phyloP scores from a whole-genome alignment of 2,797 vertebrate genomes.

The Anomalospiza imberbis region DNA sequence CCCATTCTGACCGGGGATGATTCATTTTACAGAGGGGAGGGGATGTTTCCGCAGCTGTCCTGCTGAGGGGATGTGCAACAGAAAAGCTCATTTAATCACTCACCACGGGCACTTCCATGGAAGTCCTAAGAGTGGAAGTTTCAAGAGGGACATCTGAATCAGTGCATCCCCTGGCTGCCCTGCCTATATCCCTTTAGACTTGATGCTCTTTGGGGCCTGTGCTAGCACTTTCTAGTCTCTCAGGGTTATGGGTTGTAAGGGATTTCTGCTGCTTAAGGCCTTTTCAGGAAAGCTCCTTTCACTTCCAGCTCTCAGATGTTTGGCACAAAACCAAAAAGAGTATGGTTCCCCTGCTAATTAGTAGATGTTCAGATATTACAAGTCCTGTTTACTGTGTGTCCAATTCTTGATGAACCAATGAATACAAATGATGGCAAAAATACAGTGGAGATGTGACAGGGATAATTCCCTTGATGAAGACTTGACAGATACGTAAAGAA shows the following conservation, averaged over 20 bases:
- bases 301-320: slow-evolving; percentile 6
- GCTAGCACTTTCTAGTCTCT: neutral
- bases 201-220: neutral
- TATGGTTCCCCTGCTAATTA: slow-evolving; percentile 22
- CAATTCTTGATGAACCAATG: slow-evolving; percentile 34
- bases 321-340: neutral
- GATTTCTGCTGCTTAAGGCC: neutral
- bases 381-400: neutral
- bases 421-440: slow-evolving; percentile 38
- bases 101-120: neutral
- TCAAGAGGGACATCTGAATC: neutral
- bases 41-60: neutral
- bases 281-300: neutral
- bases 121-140: neutral
- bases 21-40: slow-evolving; percentile 1
- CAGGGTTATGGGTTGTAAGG: neutral
- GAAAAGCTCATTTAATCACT: neutral
- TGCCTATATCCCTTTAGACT: neutral
- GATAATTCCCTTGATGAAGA: slow-evolving; percentile 50
- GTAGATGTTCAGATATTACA: slow-evolving; percentile 8
- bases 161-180: neutral
- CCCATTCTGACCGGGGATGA: neutral
- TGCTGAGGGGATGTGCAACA: neutral
- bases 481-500: slow-evolving; percentile 51
- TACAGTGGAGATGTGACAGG: slow-evolving; percentile 20